A percentile compares a stretch with the other conserved stretches of the same genome.
phyloP scores from a whole-genome alignment of 37 sponge, comb jelly and placozoan species.

The Bolinopsis microptera region DNA sequence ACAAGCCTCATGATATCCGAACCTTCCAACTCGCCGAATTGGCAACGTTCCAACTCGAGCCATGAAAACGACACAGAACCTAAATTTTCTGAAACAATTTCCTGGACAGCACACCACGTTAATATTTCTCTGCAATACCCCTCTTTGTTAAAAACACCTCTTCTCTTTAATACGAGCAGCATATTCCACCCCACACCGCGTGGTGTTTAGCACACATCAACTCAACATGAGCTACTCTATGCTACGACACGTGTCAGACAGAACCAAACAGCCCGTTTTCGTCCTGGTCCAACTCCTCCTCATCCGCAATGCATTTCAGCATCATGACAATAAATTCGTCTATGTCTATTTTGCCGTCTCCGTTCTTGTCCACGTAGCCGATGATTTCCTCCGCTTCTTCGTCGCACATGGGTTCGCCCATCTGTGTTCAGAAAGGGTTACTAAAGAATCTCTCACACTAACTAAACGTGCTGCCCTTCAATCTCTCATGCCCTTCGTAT shows the following conservation, averaged over 20 bases:
- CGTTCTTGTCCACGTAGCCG: conserved; percentile 52
- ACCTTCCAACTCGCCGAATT: too few relatives aligned
- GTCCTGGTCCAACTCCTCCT: background rate
- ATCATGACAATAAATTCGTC: conserved; percentile 40
- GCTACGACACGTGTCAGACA: background rate
- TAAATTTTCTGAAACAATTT: background rate
- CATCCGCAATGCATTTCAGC: conserved; percentile 23
- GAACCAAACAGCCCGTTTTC: background rate
- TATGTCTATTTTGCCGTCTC: conserved; percentile 57
- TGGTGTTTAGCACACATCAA: too few relatives aligned
- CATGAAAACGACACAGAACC: too few relatives aligned
- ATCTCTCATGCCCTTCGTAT: background rate
- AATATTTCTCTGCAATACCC: background rate
- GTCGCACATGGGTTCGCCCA: conserved; percentile 58
- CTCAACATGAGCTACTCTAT: background rate
- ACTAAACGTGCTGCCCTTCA: too few relatives aligned
- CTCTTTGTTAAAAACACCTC: background rate
- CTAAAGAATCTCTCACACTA: background rate
- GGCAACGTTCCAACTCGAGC: too few relatives aligned
- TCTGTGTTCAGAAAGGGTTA: background rate
- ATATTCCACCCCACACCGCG: background rate
- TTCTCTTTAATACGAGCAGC: background rate
- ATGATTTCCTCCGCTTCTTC: conserved; percentile 48
- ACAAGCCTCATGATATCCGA: too few relatives aligned
- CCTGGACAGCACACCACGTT: too few relatives aligned